Percentiles rank a stretch among this genome's conserved stretches.
Conservation (phyloP, 1,140 invertebrate species). For the Papilio aristodemus region DNA sequence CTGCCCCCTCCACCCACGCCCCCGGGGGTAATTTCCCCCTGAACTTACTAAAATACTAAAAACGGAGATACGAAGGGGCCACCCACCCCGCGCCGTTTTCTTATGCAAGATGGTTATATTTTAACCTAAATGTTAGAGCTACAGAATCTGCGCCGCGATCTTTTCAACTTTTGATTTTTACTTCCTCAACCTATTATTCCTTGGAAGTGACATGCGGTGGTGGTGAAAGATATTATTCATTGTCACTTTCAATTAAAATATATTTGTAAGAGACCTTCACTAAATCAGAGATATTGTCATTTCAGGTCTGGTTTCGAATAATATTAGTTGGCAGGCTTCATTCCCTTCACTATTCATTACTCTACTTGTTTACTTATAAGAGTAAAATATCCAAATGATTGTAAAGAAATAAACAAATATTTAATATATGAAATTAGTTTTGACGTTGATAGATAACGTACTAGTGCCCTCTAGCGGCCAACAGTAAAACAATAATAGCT, state of each 20-base stretch:
- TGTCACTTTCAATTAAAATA: background rate
- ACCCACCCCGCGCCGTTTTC: conserved; percentile 63
- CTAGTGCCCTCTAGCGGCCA: conserved; percentile 11
- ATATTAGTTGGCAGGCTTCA: too few species aligned
- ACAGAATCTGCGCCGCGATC: conserved; percentile 51
- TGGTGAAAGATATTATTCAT: too few species aligned
- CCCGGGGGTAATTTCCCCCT: conserved; percentile 67
- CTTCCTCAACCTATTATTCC: conserved; percentile 1
- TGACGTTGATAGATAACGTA: conserved; percentile 28
- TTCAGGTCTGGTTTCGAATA: too few species aligned
- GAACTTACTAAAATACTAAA: conserved; percentile 80
- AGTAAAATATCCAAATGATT: background rate
- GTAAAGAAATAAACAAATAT: conserved; percentile 19
- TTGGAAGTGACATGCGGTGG: background rate
- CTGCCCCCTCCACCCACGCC: conserved; percentile 37
- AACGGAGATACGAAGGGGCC: conserved; percentile 73
- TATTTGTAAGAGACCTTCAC: too few species aligned
- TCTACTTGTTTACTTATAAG: too few species aligned
- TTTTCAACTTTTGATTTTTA: conserved; percentile 38
- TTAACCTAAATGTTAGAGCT: conserved; percentile 76
- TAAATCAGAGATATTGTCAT: too few species aligned
- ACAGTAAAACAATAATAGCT: conserved; percentile 7
- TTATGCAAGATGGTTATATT: conserved; percentile 80
- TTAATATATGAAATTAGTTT: conserved; percentile 29
- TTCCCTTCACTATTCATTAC: too few species aligned